Conservation (phyloP, 1,140 invertebrate species). For the Cyrtorhinus lividipennis region DNA sequence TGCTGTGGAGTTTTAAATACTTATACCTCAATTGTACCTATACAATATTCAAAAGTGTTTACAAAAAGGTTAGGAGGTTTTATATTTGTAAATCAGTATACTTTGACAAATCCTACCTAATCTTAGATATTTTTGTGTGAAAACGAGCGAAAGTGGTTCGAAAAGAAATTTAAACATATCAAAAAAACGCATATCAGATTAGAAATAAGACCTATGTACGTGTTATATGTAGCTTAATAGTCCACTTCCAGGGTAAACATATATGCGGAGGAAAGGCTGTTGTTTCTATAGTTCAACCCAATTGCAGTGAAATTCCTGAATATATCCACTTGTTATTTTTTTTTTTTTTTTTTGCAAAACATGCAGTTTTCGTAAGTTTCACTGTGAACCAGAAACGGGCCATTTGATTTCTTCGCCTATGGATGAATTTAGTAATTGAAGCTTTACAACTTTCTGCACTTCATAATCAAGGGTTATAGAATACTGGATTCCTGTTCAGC, state of each 20-base stretch:
- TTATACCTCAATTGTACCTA: constrained; percentile 17
- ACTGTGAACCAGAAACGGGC: neutral
- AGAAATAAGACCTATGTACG: neutral
- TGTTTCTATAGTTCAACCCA: constrained; percentile 3
- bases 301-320: neutral
- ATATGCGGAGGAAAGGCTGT: constrained; percentile 2
- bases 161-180: constrained; percentile 2
- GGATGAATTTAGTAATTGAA: neutral
- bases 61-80: constrained; percentile 4
- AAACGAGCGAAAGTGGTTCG: neutral
- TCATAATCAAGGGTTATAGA: no score
- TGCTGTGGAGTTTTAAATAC: neutral
- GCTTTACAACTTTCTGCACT: no score
- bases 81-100: constrained; percentile 16
- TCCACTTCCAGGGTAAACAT: constrained; percentile 19
- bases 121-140: constrained; percentile 15
- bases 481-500: no score
- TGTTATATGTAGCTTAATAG: constrained; percentile 18
- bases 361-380: neutral
- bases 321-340: neutral
- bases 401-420: neutral
- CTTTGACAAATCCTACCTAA: constrained; percentile 5
- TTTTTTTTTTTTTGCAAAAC: constrained; percentile 4
- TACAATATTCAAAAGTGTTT: constrained; percentile 6
- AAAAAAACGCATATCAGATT: constrained; percentile 13